Conservation (phyloP, 1,140 invertebrate species). For the Zaprionus davidi region DNA sequence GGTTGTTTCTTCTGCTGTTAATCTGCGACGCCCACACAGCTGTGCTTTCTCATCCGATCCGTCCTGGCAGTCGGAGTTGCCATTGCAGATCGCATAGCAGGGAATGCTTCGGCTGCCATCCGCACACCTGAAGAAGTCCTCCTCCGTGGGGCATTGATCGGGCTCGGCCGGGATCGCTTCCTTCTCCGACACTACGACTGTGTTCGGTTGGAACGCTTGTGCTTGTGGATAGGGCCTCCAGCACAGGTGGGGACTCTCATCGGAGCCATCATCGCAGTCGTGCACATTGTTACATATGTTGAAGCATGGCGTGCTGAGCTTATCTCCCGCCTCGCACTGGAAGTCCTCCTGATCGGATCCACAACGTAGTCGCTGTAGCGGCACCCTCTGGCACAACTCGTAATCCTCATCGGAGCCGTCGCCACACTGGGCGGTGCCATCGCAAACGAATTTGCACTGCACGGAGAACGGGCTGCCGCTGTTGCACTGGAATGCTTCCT, state of each 20-base stretch:
- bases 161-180: neutral
- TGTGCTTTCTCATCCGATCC: constrained; percentile 9
- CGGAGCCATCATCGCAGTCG: constrained; percentile 41
- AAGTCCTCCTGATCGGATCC: constrained; percentile 17
- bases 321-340: constrained; percentile 10
- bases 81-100: constrained; percentile 5
- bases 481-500: constrained; percentile 9
- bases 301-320: constrained; percentile 21
- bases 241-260: constrained; percentile 22
- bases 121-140: constrained; percentile 20
- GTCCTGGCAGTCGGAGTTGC: neutral
- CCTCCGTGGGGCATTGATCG: neutral
- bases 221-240: neutral
- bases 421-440: constrained; percentile 11
- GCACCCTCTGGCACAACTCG: constrained; percentile 13
- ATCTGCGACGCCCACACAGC: neutral
- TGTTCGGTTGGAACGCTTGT: no score
- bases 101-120: neutral
- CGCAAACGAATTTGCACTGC: constrained; percentile 22
- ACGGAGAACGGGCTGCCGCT: constrained; percentile 23
- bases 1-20: no score
- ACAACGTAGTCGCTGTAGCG: constrained; percentile 1
- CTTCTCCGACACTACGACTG: no score
- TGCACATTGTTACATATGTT: constrained; percentile 10
- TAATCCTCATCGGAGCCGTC: constrained; percentile 42